Percentiles rank a stretch among this genome's conserved stretches.
Evolutionary conservation across 2,113 vertebrate species (phyloP).

Genomic region (Xenus cinereus): DNA sequence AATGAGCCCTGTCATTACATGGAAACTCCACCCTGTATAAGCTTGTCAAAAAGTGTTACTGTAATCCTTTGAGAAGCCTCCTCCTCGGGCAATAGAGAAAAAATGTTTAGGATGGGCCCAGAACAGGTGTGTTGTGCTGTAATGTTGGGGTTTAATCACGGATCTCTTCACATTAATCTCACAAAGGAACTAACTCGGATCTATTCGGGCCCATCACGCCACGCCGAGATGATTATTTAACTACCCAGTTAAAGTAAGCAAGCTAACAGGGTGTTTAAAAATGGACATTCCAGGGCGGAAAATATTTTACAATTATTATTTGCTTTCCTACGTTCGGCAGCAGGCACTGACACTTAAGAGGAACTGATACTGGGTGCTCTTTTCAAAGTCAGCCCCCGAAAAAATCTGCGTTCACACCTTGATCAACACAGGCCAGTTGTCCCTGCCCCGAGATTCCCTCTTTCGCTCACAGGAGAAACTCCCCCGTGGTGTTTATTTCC

Average conservation of each 20-base stretch:
- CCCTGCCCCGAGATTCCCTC: neutral
- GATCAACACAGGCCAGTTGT: neutral
- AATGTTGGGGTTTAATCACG: constrained; percentile 67
- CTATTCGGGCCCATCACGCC: constrained; percentile 61
- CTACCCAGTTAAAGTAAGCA: constrained; percentile 54
- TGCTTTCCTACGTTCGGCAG: constrained; percentile 35
- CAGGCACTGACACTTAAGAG: neutral
- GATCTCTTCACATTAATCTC: constrained; percentile 75
- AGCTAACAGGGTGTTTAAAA: constrained; percentile 53
- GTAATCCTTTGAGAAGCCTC: constrained; percentile 82
- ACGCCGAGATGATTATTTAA: constrained; percentile 64
- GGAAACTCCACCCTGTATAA: constrained; percentile 76
- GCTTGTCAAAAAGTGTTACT: constrained; percentile 88
- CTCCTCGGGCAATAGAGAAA: constrained; percentile 72
- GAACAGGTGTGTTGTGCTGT: constrained; percentile 75
- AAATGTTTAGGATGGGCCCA: constrained; percentile 59
- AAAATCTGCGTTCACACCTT: constrained; percentile 5
- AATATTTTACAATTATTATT: constrained; percentile 53
- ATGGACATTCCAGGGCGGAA: constrained; percentile 30
- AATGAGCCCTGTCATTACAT: constrained; percentile 74
- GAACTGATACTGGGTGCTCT: neutral
- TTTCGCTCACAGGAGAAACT: neutral
- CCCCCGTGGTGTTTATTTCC: neutral
- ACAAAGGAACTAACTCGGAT: constrained; percentile 63
- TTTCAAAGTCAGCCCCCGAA: neutral